Evolutionary conservation across 2,113 vertebrate species (phyloP), one percentile per base, ranked within the genome.

Genomic region (Candoia aspera): DNA sequence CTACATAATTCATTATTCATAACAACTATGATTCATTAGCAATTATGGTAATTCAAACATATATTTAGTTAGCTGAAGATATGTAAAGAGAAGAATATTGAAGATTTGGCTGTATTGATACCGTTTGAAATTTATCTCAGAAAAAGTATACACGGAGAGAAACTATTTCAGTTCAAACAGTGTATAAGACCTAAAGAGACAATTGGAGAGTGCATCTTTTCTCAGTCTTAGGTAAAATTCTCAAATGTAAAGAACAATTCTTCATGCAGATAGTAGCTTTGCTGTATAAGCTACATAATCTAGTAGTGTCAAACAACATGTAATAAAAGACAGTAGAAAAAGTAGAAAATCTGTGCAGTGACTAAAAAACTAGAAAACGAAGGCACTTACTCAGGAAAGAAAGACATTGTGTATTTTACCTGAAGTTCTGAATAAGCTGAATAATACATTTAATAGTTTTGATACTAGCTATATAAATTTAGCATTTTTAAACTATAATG

Each of bases 61-160:
- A 53, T 8, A 17, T 88, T 64, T 84, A 55, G 21, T 88, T 89
- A 46, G 54, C 33, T 84, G 92, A 49, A 84, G 84, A 62, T 86
- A 37, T 79, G 42, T 1, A 17, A 6, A 23, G 3, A 84, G 42
- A 9, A 79, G n/a, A 91, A 93, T 6, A 13, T 42, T 90, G 90
- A 94, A 60, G 87, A 53, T 1, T 84, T 93, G 53, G 55, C 4
- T 58, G n/a, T 79, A 33, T n/a, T 68, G 19, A 11, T 54, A 73
- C 37, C 88, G 4, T 10, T 64, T 86, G 46, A 91, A 60, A 73
- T 93, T 49, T 94, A 49, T 26, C 2, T 46, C 83, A 83, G 85
- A 68, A 53, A n/a, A 57, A 55, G 26, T 92, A 90, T 10, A 87
- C 68, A 12, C 85, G 23, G 3, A 87, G 8, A 9, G 90, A 84